Base-by-base conservation (phyloP, 2,888 invertebrate species). In the Euphydryas editha region DNA sequence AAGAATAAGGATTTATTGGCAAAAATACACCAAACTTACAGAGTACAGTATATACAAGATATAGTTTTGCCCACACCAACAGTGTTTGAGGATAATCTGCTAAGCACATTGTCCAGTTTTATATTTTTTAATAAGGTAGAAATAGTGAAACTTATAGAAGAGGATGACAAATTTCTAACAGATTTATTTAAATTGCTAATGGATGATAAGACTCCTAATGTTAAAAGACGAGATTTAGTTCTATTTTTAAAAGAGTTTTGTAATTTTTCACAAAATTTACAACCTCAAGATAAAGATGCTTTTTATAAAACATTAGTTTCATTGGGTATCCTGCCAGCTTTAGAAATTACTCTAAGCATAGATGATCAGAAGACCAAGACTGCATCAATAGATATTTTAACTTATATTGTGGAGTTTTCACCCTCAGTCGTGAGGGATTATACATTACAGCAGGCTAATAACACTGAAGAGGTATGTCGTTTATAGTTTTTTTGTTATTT, bases 101-200 rank as follows among this genome's bases (percentile, higher is more conserved):
- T 99, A 74, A 99, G 98, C 81, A 98, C 99, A 69, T 94, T 99
- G 81, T 98, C 97, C 85, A 99, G 99, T 94, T 99, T 99, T 94
- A 98, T 99, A 92, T 99, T 99, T 94, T 99, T 99, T 93, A 99
- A 99, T 93, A 99, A 99, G 94, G 98, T 99, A 85, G 99, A 99
- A 94, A 99, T 99, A 92, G 99, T 99, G 76, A 98, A 97, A 76
- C 95, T 98, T 83, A 97, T 99, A 86, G 96, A 99, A 94, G 99
- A 99, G 82, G 99, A 99, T 93, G 99, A 99, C 79, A 97, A 97
- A 85, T 98, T 99, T 93, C 94, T 99, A 83, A 96, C 96, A 63
- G 98, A 99, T 89, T 94, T 99, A 78, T 99, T 99, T 93, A 95
- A 96, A 69, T 95, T 98, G 88, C 94, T 99, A 79, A 98, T 97